Conservation (phyloP, 2,113 vertebrate species). For the Lanius collurio region DNA sequence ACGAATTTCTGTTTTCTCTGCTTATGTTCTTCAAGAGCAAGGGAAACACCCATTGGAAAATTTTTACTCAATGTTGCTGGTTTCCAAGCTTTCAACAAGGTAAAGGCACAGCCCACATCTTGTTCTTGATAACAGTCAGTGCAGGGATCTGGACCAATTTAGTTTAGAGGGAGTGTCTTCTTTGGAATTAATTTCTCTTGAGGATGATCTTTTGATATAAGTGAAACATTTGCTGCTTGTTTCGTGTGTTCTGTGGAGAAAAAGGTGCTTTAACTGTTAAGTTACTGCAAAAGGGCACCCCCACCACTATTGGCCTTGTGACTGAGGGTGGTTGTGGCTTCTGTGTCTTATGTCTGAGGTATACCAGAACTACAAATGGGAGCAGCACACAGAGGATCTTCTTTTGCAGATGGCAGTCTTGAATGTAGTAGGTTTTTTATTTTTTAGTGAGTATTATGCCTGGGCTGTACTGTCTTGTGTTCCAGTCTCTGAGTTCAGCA, state of each 20-base stretch:
- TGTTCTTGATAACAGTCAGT: not conserved
- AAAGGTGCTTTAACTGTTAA: not conserved
- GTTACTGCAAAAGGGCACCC: not conserved
- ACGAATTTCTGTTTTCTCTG: not conserved
- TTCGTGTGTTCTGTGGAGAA: not conserved
- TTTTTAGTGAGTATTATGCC: not conserved
- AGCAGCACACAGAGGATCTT: not conserved
- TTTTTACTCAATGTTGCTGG: not conserved
- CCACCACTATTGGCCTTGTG: not conserved
- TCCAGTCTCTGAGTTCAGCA: not conserved
- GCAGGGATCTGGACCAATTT: not conserved
- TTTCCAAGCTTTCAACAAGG: not conserved
- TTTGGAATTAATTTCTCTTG: not conserved
- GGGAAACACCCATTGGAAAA: rapidly evolving
- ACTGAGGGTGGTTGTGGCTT: not conserved
- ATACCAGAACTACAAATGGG: not conserved
- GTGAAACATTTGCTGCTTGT: not conserved
- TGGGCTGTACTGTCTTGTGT: not conserved
- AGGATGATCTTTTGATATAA: not conserved
- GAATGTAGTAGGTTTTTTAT: too few species aligned
- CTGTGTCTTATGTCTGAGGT: not conserved
- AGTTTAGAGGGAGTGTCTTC: not conserved
- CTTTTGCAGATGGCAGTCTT: not conserved
- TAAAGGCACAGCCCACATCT: not conserved
- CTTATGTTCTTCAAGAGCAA: not conserved